phyloP scores from a whole-genome alignment of 2,113 vertebrate genomes.

The Centrocercus urophasianus region DNA sequence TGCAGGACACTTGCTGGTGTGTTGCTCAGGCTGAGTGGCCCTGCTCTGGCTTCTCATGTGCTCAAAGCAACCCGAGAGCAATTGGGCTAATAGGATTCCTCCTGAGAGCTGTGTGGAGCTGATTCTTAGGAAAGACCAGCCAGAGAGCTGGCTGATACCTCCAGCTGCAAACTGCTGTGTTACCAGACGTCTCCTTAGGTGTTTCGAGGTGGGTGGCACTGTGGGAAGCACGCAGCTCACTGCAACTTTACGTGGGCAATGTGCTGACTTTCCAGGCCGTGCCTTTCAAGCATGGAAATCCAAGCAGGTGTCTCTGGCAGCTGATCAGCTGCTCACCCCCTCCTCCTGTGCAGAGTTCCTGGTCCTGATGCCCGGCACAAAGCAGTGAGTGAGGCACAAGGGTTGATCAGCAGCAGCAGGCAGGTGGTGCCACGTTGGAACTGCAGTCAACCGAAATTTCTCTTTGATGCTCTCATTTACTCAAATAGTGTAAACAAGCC shows the following conservation, averaged over 20 bases:
- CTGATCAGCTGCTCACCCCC: background rate
- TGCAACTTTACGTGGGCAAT: background rate
- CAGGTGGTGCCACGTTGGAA: background rate
- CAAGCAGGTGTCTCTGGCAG: background rate
- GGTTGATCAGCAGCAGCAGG: rapidly evolving
- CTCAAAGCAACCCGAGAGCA: background rate
- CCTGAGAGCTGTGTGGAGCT: background rate
- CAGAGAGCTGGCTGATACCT: background rate
- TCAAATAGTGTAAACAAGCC: background rate
- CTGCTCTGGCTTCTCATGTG: rapidly evolving
- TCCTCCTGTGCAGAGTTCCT: background rate
- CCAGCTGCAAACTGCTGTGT: rapidly evolving
- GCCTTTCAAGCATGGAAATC: background rate
- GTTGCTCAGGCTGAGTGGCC: background rate
- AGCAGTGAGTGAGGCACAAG: background rate
- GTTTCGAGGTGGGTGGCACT: rapidly evolving
- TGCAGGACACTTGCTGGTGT: background rate
- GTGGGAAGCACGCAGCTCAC: background rate
- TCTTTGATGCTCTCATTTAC: background rate
- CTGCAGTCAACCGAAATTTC: background rate
- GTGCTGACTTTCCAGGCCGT: rapidly evolving
- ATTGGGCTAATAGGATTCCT: rapidly evolving
- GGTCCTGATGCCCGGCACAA: background rate
- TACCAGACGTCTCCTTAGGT: rapidly evolving
- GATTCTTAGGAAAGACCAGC: background rate